phyloP scores from a whole-genome alignment of 2,888 invertebrate species.

The Pseudococcus longispinus region DNA sequence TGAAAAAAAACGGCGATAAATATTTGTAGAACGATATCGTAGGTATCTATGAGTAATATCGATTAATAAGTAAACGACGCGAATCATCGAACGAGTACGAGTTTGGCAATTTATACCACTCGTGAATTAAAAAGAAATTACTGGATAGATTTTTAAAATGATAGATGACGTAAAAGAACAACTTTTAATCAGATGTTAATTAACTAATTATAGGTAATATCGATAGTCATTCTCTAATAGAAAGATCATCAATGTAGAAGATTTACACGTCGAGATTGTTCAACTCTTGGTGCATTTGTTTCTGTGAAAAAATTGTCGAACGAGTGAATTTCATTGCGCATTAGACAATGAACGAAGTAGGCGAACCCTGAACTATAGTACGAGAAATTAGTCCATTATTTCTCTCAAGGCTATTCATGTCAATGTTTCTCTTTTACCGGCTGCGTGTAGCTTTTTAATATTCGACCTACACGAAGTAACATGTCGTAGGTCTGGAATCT shows the following conservation, averaged over 20 bases:
- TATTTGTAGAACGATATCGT: background rate
- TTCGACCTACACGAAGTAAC: slow-evolving; percentile 18
- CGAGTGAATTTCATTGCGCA: background rate
- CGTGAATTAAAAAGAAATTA: background rate
- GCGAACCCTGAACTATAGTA: slow-evolving; percentile 7
- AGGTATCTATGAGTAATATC: background rate
- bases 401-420: background rate
- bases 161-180: background rate
- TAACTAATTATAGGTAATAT: background rate
- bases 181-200: background rate
- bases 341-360: background rate
- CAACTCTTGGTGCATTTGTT: background rate
- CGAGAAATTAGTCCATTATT: slow-evolving; percentile 19
- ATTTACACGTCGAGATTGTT: background rate
- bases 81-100: background rate
- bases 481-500: slow-evolving; percentile 26
- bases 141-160: background rate
- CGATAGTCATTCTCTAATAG: background rate
- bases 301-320: background rate
- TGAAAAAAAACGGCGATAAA: too few relatives aligned
- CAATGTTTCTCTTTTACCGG: slow-evolving; percentile 19
- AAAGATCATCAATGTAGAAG: background rate
- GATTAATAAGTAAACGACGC: background rate
- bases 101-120: background rate
- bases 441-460: background rate